Evolutionary conservation across 2,888 invertebrate species (phyloP), one percentile per base, ranked within the genome.

Genomic region (Scelioninae gen. 2): DNA sequence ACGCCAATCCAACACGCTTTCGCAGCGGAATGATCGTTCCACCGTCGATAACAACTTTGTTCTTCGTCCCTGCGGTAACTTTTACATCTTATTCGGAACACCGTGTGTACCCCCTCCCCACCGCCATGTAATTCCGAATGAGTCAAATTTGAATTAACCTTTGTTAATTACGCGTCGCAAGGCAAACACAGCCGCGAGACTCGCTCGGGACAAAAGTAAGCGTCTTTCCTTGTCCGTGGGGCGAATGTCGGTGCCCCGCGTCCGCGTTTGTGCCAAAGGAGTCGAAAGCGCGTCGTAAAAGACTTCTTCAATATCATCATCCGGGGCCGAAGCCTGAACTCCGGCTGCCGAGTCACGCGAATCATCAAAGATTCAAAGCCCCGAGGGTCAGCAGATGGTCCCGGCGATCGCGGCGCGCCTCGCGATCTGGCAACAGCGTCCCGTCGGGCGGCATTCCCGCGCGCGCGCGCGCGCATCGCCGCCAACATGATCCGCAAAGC

Each of bases 341-440:
- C 76, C 65, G 69, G 81, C 84, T 82, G 82, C 80, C 84, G 82
- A 83, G 85, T 85, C 85, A 85, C 85, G 85, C 85, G 82, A 85
- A 77, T 81, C 83, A 83, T 84, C 83, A 83, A 84, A 82, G 82
- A 85, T 84, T 83, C 84, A 84, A 80, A 82, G 80, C 81, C 81
- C 81, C 76, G 81, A 82, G 85, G 84, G 82, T 83, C 76, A 80
- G 84, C 85, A 85, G 85, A 85, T 85, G 85, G 83, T 83, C 83
- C 79, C 77, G 77, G 76, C 55, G 41, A 53, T n/a, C 25, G n/a
- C n/a, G n/a, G n/a, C n/a, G n/a, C n/a, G 39, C 15, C 18, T 2
- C 31, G 37, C 25, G 58, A 75, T 31, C 43, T 60, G 81, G 81
- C 81, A 81, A 81, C 81, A 53, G 68, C 70, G 81, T 67, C 5